A percentile compares a stretch with the other conserved stretches of the same genome.
phyloP scores from a whole-genome alignment of 2,113 vertebrate genomes.

The Scatophagus argus region DNA sequence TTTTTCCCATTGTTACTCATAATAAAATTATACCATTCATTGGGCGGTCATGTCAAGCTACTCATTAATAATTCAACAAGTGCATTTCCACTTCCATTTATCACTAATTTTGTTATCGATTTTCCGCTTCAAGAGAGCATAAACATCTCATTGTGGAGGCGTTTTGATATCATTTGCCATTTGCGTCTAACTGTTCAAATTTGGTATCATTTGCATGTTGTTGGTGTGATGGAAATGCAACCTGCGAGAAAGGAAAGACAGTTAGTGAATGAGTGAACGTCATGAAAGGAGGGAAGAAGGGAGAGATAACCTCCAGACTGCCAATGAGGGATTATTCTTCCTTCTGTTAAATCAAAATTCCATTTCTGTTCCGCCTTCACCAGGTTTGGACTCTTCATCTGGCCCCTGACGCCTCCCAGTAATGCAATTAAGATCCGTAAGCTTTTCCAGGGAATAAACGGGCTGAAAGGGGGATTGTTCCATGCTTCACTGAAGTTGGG shows the following conservation, averaged over 20 bases:
- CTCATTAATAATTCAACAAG: conserved; percentile 53
- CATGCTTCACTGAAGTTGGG: conserved; percentile 65
- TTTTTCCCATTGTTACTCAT: conserved; percentile 10
- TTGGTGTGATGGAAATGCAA: neutral
- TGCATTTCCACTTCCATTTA: conserved; percentile 37
- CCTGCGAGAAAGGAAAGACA: neutral
- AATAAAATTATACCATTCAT: conserved; percentile 34
- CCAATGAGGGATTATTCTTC: conserved; percentile 72
- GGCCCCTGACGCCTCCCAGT: conserved; percentile 60
- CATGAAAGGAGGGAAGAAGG: conserved; percentile 17
- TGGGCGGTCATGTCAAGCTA: neutral
- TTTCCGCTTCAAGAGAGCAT: conserved; percentile 41
- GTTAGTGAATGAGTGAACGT: neutral
- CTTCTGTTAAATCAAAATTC: conserved; percentile 81
- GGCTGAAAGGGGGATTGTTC: conserved; percentile 73
- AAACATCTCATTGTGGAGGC: conserved; percentile 28
- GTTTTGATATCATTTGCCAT: conserved; percentile 46
- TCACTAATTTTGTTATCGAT: conserved; percentile 25
- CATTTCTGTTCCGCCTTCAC: conserved; percentile 69
- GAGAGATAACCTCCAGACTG: conserved; percentile 70
- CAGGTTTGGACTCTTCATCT: conserved; percentile 43
- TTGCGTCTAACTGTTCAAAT: conserved; percentile 14
- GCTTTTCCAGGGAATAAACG: conserved; percentile 77
- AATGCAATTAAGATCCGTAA: conserved; percentile 85
- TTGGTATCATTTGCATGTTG: conserved; percentile 14